Evolutionary conservation across 1,140 invertebrate species (phyloP).

Genomic region (Asobara japonica): DNA sequence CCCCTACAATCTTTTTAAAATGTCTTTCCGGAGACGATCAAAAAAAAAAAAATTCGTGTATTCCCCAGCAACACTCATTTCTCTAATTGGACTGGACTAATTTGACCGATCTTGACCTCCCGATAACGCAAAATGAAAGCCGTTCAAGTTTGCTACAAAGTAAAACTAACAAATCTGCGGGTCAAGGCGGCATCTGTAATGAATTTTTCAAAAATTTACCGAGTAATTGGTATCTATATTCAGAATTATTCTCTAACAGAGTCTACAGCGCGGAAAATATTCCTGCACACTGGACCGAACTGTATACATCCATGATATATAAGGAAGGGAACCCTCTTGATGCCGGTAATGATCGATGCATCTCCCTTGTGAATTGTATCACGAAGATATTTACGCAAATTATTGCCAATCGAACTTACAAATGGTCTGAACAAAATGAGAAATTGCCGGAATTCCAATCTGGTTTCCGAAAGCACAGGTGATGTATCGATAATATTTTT

Average conservation of each 20-base stretch:
- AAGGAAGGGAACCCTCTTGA: constrained; percentile 38
- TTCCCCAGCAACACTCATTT: too few species aligned
- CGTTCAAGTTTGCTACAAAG: neutral
- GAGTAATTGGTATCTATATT: neutral
- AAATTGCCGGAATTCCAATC: constrained; percentile 38
- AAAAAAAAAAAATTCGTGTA: too few species aligned
- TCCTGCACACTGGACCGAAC: constrained; percentile 38
- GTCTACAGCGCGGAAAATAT: constrained; percentile 35
- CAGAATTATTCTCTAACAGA: constrained; percentile 20
- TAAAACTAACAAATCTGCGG: constrained; percentile 31
- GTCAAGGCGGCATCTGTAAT: constrained; percentile 31
- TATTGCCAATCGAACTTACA: constrained; percentile 24
- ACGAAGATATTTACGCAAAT: constrained; percentile 41
- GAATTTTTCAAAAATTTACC: constrained; percentile 31
- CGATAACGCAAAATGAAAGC: neutral
- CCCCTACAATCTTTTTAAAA: too few species aligned
- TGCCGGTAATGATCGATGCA: too few species aligned
- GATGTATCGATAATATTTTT: constrained; percentile 42
- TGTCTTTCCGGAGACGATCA: too few species aligned
- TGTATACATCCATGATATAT: neutral
- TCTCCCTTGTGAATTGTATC: constrained; percentile 40
- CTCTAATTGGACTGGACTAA: too few species aligned
- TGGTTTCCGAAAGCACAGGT: constrained; percentile 37
- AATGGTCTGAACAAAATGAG: constrained; percentile 29
- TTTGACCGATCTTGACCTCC: too few species aligned